phyloP scores from a whole-genome alignment of 2,888 invertebrate genomes.

The Archaeoteleia sp. region DNA sequence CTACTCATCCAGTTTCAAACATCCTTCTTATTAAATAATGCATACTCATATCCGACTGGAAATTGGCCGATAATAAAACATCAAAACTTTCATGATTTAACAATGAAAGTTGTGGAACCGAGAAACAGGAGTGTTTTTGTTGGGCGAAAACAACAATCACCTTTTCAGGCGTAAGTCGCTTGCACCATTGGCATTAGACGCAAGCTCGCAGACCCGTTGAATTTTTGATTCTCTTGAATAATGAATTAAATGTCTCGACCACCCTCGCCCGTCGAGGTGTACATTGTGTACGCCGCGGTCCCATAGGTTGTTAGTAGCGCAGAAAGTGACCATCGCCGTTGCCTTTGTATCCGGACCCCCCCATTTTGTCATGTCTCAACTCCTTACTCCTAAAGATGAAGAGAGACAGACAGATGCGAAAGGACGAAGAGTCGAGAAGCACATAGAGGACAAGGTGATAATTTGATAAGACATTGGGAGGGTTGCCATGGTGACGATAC shows the following conservation, averaged over 20 bases:
- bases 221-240: constrained; percentile 73
- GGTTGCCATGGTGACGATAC: constrained; percentile 74
- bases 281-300: constrained; percentile 51
- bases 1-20: too few species aligned
- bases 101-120: not conserved
- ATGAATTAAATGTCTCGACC: constrained; percentile 72
- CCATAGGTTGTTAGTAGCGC: constrained; percentile 68
- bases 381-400: constrained; percentile 46
- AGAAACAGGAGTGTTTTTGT: constrained; percentile 5
- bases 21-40: too few species aligned
- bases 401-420: constrained; percentile 40
- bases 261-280: constrained; percentile 53
- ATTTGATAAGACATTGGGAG: constrained; percentile 75
- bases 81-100: too few species aligned
- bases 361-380: constrained; percentile 59
- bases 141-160: constrained; percentile 48
- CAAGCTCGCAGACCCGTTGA: constrained; percentile 53
- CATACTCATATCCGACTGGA: too few species aligned
- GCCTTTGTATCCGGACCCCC: constrained; percentile 59
- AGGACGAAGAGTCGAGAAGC: constrained; percentile 51
- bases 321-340: constrained; percentile 70
- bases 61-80: too few species aligned
- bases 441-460: constrained; percentile 72
- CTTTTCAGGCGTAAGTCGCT: constrained; percentile 44
- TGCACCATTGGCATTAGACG: constrained; percentile 46